Evolutionary conservation across 1,140 invertebrate species (phyloP).

Genomic region (Drosophila equinoxialis): DNA sequence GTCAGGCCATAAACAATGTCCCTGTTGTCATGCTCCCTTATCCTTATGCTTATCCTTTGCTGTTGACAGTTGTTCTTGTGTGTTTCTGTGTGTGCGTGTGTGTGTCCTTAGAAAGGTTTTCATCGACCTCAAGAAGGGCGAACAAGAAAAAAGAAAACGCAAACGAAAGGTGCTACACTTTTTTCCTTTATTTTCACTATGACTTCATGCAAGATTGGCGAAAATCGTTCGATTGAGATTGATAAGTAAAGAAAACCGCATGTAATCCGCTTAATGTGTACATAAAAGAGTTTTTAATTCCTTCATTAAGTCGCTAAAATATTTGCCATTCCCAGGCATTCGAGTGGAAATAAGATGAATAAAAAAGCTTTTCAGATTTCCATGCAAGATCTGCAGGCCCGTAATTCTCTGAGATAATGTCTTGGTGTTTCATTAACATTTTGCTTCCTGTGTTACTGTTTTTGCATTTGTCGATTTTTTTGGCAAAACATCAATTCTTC

Average conservation of each 20-base stretch:
- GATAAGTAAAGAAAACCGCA: neutral
- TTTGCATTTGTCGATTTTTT: neutral
- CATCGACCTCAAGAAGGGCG: neutral
- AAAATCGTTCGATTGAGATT: conserved; percentile 28
- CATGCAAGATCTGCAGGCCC: too few relatives aligned
- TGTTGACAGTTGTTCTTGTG: conserved; percentile 37
- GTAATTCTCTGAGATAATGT: neutral
- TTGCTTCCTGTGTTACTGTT: neutral
- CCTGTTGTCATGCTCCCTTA: conserved; percentile 22
- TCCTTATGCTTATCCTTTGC: conserved; percentile 26
- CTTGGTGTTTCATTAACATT: neutral
- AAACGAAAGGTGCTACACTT: conserved; percentile 27
- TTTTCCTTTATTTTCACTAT: conserved; percentile 13
- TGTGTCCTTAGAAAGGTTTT: conserved; percentile 22
- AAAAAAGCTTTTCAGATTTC: too few relatives aligned
- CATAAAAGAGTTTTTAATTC: conserved; percentile 11
- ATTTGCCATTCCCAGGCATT: conserved; percentile 20
- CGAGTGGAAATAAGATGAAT: conserved; percentile 27
- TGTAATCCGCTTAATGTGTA: conserved; percentile 17
- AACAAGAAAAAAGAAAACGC: conserved; percentile 25
- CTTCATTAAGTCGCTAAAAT: conserved; percentile 17
- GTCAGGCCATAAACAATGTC: conserved; percentile 49
- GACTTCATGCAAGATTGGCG: conserved; percentile 43
- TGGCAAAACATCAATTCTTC: conserved; percentile 1
- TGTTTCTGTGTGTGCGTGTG: neutral